Evolutionary conservation across 2,797 vertebrate species (phyloP), one percentile per base, ranked within the genome.

Genomic region (Oreonectes daqikongensis): DNA sequence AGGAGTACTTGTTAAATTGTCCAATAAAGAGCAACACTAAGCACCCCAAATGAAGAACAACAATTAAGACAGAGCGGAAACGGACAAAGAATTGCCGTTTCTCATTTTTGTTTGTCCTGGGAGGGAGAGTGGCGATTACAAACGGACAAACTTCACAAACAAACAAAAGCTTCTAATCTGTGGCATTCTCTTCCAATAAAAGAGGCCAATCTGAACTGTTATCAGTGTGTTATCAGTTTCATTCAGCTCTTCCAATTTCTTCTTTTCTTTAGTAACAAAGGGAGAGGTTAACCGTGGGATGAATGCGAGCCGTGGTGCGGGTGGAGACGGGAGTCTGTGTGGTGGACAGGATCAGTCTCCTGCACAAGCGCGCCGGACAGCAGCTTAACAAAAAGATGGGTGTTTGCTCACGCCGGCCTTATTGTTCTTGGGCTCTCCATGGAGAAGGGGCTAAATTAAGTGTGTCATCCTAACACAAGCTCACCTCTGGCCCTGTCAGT

Each of bases 401-500:
- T 81, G 77, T 83, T 78, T 76, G 15, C 61, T 74, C 57, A 48
- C 65, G 70, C 35, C 53, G 7, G 5, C 24, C 61, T 79, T 84
- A 90, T 92, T 92, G 90, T 92, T 89, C 87, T 75, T 78, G 44
- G 3, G 52, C 55, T 72, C 84, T 65, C 80, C 69, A 0, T 80
- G 84, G 79, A 86, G 83, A 42, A 75, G 77, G 76, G 83, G 87
- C 82, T 84, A 83, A 91, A 90, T 89, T 86, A 84, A 81, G 91
- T 85, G 84, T 89, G 88, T 91, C 89, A 89, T 79, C 84, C 65
- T 71, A 4, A 55, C 72, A 72, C 50, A 44, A 64, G 32, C 74
- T 55, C 18, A 79, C 48, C 82, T 84, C 80, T 86, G 59, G 89
- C 89, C 92, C 92, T 93, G 92, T 94, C 88, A 48, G 0, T 35